phyloP scores from a whole-genome alignment of 2,888 invertebrate species.

The Drosophila meridionalis region DNA sequence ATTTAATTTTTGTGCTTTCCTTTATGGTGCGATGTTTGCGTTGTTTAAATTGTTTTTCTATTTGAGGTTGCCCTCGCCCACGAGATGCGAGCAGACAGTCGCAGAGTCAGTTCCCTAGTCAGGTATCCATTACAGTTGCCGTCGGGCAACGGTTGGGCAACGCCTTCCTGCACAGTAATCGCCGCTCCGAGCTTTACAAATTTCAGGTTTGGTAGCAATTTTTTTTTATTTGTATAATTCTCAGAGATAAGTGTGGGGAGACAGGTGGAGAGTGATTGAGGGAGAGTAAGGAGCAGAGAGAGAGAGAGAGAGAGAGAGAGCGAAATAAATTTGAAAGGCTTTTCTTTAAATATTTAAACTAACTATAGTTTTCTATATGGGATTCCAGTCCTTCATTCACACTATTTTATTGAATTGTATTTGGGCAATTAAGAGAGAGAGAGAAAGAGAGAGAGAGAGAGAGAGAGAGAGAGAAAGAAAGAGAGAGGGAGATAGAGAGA shows the following conservation, averaged over 20 bases:
- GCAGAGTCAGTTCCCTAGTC: constrained; percentile 42
- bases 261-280: not conserved
- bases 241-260: not conserved
- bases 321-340: not conserved
- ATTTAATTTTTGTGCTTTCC: constrained; percentile 70
- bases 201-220: constrained; percentile 58
- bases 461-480: not conserved
- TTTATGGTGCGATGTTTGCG: constrained; percentile 66
- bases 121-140: constrained; percentile 68
- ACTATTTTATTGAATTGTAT: not conserved
- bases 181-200: constrained; percentile 61
- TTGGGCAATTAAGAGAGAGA: not conserved
- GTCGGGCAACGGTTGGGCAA: constrained; percentile 33
- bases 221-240: constrained; percentile 3
- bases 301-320: not conserved
- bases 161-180: constrained; percentile 60
- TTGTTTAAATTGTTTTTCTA: constrained; percentile 78
- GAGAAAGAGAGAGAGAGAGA: not conserved
- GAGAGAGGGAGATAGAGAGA: not conserved
- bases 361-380: not conserved
- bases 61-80: constrained; percentile 66
- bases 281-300: not conserved
- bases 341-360: not conserved
- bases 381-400: too few species aligned
- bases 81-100: constrained; percentile 38